Percentiles rank a stretch among this genome's conserved stretches.
These are phyloP conservation scores for Frankliniella intonsa DNA, from an alignment of 2,888 invertebrate genomes.

Conservation along the genomic window DNA sequence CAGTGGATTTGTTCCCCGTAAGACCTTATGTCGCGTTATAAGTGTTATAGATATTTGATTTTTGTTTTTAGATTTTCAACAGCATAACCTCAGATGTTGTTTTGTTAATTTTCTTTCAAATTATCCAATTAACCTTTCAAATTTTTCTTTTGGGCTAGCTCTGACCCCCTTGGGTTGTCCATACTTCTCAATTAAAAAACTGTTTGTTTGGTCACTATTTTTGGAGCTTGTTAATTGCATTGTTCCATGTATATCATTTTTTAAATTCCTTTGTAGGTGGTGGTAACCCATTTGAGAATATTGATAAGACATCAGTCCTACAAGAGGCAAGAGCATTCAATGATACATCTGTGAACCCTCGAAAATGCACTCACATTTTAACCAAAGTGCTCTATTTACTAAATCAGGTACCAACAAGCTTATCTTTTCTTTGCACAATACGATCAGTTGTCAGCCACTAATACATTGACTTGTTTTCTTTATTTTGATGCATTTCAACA, in stretches of 20 bases:
- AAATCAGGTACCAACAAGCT: slow-evolving; percentile 64
- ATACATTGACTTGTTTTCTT: background rate
- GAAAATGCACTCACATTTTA: slow-evolving; percentile 93
- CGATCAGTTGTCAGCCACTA: background rate
- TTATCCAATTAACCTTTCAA: background rate
- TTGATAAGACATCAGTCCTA: slow-evolving; percentile 94
- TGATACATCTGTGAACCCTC: slow-evolving; percentile 93
- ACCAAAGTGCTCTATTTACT: slow-evolving; percentile 94
- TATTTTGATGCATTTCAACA: background rate
- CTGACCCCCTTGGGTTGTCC: background rate
- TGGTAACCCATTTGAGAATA: slow-evolving; percentile 81
- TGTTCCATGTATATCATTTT: background rate
- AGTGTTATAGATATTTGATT: too few species aligned
- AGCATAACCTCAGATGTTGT: background rate
- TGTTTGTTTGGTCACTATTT: background rate
- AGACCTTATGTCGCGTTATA: too few species aligned
- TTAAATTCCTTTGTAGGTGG: slow-evolving; percentile 51
- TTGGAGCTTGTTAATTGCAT: too few species aligned
- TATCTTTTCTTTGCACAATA: background rate
- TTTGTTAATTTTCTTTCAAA: background rate
- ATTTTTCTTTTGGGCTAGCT: background rate
- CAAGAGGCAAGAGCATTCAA: slow-evolving; percentile 98
- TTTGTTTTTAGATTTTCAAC: too few species aligned
- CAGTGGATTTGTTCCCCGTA: background rate
- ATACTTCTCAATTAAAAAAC: slow-evolving; percentile 4